Evolutionary conservation across 2,888 invertebrate genomes (phyloP).

Genomic region (Hartigia nigra): DNA sequence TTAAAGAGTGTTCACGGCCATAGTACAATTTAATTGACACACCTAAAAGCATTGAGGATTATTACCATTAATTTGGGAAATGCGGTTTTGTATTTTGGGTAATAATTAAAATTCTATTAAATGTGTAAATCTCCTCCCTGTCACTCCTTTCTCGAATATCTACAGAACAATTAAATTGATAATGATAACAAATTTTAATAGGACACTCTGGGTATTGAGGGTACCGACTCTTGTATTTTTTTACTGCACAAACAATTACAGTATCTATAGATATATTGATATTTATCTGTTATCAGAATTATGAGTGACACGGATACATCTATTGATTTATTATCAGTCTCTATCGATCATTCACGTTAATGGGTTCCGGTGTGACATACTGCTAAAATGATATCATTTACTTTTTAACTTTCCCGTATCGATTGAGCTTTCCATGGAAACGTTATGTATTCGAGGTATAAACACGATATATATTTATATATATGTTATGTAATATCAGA

Average conservation of each 20-base stretch:
- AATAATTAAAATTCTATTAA: background rate
- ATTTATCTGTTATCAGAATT: background rate
- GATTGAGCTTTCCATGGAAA: no score
- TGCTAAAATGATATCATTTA: background rate
- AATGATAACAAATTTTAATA: background rate
- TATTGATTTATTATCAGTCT: background rate
- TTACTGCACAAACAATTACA: background rate
- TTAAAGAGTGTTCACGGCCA: background rate
- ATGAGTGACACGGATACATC: background rate
- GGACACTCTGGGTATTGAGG: background rate
- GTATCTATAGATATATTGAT: background rate
- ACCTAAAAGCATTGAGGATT: background rate
- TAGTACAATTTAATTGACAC: background rate
- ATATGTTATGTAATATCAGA: no score
- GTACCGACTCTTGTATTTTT: background rate
- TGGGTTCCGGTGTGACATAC: background rate
- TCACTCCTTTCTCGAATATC: background rate
- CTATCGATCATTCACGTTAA: background rate
- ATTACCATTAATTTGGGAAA: background rate
- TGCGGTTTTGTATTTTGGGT: background rate
- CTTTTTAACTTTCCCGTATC: background rate
- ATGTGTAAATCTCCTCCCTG: no score
- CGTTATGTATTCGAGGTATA: no score
- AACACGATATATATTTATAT: no score
- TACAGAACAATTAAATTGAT: background rate